Percentiles rank a stretch among this genome's conserved stretches.
Conservation (phyloP, 2,888 invertebrate genomes). For the Cybosia mesomella region DNA sequence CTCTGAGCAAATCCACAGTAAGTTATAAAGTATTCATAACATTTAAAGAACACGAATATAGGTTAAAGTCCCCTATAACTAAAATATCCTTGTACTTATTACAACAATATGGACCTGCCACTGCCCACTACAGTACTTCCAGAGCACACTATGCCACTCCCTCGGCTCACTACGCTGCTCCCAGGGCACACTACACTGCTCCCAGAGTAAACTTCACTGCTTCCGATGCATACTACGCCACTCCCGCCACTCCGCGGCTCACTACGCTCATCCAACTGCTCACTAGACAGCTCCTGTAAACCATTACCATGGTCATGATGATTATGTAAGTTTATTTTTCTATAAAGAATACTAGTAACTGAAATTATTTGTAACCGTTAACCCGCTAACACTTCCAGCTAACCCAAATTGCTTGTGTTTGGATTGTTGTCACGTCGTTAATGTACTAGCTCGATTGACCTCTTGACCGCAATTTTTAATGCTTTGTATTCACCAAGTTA, state of each 20-base stretch:
- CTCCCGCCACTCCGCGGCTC: no score
- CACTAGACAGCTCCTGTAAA: background rate
- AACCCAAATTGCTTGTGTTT: no score
- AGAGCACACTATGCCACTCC: conserved; percentile 13
- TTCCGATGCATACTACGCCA: conserved; percentile 47
- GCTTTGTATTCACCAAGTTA: no score
- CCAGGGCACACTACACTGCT: conserved; percentile 44
- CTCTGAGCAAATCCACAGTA: no score
- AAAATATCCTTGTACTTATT: no score
- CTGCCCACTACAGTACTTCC: conserved; percentile 23
- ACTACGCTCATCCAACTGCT: background rate
- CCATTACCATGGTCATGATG: conserved; percentile 56
- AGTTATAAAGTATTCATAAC: no score
- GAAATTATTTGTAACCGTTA: background rate
- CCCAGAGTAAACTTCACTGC: conserved; percentile 42
- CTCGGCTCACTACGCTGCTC: conserved; percentile 50
- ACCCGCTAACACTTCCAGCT: background rate
- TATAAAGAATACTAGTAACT: background rate
- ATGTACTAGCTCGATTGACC: no score
- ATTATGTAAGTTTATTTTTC: conserved; percentile 28
- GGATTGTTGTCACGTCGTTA: no score
- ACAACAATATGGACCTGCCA: conserved; percentile 54
- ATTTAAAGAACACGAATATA: no score
- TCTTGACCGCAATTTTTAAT: no score
- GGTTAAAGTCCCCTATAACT: no score